Evolutionary conservation across 2,888 invertebrate genomes (phyloP).

Genomic region (Archaeoteleia sp.): DNA sequence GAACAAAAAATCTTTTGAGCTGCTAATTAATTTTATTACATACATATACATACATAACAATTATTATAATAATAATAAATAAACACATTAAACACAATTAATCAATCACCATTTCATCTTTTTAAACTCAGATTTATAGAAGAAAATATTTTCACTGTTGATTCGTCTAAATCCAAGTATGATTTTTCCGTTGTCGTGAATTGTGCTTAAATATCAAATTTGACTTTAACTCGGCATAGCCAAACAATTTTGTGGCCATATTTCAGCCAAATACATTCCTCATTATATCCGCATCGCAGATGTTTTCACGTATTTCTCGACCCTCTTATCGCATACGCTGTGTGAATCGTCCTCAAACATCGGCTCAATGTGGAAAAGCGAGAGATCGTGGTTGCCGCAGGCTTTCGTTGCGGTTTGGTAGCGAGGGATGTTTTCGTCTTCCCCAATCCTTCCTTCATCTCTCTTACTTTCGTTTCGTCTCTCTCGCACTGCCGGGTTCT

Average conservation of each 20-base stretch:
- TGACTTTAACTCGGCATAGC: not conserved
- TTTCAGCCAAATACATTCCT: conserved; percentile 34
- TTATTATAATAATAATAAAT: no score
- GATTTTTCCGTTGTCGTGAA: conserved; percentile 30
- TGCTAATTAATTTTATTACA: no score
- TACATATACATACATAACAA: no score
- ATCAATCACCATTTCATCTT: no score
- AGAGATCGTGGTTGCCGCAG: conserved; percentile 60
- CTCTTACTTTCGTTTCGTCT: conserved; percentile 36
- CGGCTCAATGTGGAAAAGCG: conserved; percentile 13
- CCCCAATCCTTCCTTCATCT: conserved; percentile 35
- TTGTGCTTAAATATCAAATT: conserved; percentile 17
- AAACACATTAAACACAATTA: no score
- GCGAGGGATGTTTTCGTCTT: conserved; percentile 67
- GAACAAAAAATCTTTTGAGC: no score
- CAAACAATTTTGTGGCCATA: conserved; percentile 31
- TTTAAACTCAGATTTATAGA: no score
- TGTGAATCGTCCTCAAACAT: conserved; percentile 34
- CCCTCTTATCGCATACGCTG: conserved; percentile 20
- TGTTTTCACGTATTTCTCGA: conserved; percentile 31
- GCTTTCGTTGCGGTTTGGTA: conserved; percentile 64
- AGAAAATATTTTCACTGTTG: no score
- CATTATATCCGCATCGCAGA: conserved; percentile 31
- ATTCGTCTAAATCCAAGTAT: conserved; percentile 40
- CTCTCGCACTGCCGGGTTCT: conserved; percentile 40